Evolutionary conservation across 2,888 invertebrate genomes (phyloP).

Genomic region (Sesamia inferens): DNA sequence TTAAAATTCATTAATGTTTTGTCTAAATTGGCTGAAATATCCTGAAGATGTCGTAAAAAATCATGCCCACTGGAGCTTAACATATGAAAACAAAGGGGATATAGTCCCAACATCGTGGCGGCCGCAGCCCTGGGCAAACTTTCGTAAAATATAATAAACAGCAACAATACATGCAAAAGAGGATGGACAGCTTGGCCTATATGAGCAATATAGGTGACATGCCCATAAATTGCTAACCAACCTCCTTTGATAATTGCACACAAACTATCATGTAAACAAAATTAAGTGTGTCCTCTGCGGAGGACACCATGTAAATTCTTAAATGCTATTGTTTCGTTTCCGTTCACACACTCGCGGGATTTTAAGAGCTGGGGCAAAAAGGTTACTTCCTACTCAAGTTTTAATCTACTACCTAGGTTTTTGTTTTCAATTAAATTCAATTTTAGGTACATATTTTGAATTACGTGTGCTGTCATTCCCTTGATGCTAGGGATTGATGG

Average conservation of each 20-base stretch:
- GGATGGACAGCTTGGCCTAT: neutral
- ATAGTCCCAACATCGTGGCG: no score
- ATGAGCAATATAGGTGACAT: no score
- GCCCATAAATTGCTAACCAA: neutral
- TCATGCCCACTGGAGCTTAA: no score
- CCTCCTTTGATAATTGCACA: neutral
- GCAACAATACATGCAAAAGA: neutral
- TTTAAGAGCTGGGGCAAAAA: slow-evolving; percentile 32
- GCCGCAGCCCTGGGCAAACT: no score
- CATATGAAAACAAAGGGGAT: no score
- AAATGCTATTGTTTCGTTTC: slow-evolving; percentile 34
- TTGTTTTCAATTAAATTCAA: neutral
- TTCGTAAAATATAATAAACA: no score
- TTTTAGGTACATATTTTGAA: neutral
- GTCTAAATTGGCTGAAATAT: no score
- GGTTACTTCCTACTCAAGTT: slow-evolving; percentile 4
- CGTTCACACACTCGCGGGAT: slow-evolving; percentile 33
- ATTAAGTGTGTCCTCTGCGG: slow-evolving; percentile 22
- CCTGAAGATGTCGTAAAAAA: no score
- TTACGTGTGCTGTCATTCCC: neutral
- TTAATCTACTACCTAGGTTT: neutral
- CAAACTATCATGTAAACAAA: neutral
- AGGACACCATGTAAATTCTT: slow-evolving; percentile 31
- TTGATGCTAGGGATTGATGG: neutral
- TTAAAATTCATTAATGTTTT: no score